phyloP scores from a whole-genome alignment of 2,797 vertebrate genomes.

The Urocyon cinereoargenteus region DNA sequence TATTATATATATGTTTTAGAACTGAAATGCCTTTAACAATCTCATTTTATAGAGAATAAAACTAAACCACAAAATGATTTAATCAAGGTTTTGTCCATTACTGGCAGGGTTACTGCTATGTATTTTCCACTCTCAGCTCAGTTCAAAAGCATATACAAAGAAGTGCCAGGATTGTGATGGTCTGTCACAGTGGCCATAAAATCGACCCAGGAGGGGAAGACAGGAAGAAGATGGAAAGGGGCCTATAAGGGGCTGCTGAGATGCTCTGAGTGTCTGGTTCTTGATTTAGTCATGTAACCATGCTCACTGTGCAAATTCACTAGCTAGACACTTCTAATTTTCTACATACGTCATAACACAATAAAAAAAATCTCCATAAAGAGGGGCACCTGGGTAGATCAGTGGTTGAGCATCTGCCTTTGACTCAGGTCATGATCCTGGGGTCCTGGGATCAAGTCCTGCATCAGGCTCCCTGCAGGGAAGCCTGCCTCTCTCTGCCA shows the following conservation, averaged over 20 bases:
- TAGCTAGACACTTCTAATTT: no score
- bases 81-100: slow-evolving; percentile 4
- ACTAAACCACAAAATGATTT: background rate
- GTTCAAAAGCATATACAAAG: slow-evolving; percentile 3
- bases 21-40: slow-evolving; percentile 29
- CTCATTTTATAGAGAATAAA: slow-evolving; percentile 22
- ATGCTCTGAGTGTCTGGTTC: background rate
- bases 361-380: no score
- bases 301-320: background rate
- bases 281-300: background rate
- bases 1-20: background rate
- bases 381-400: no score
- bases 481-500: no score
- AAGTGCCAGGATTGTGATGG: background rate
- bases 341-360: no score
- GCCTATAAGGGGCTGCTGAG: background rate
- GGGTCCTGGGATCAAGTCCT: no score
- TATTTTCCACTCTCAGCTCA: background rate
- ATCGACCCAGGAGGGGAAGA: background rate
- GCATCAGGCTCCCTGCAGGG: no score
- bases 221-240: background rate
- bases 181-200: background rate
- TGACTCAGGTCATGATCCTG: no score
- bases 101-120: background rate
- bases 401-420: no score